These are phyloP conservation scores for Pelvicachromis taeniatus DNA, from an alignment of 2,113 vertebrate species.

Conservation along the genomic window DNA sequence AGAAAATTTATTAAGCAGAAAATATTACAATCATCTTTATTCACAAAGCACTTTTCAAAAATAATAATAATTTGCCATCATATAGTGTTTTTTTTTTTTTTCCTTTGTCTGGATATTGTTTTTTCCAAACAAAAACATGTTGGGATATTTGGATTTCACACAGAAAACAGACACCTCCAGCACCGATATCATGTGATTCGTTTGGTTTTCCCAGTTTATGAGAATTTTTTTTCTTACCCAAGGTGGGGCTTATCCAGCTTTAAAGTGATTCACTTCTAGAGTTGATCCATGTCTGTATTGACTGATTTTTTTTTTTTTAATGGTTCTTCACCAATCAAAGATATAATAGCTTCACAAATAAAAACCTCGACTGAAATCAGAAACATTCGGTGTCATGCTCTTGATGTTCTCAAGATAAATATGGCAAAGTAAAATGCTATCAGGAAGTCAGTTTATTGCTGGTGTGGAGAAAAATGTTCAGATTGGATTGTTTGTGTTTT, in stretches of 20 bases:
- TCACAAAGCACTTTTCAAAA: neutral
- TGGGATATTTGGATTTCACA: neutral
- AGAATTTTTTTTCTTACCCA: neutral
- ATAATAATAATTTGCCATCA: neutral
- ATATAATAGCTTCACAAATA: neutral
- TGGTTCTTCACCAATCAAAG: neutral
- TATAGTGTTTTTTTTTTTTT: neutral
- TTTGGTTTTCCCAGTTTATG: neutral
- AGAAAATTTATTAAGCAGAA: neutral
- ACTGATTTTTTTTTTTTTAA: neutral
- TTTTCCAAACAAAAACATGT: neutral
- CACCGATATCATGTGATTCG: neutral
- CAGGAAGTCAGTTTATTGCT: neutral
- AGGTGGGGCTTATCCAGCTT: neutral
- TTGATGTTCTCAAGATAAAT: neutral
- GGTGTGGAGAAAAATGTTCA: neutral
- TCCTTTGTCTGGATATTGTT: neutral
- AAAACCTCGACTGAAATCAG: neutral
- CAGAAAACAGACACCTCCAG: neutral
- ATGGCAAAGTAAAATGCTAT: neutral
- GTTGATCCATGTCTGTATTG: neutral
- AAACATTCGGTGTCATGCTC: neutral
- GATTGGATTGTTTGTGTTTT: neutral
- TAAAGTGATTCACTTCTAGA: neutral
- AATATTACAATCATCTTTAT: neutral